Evolutionary conservation across 2,113 vertebrate genomes (phyloP).

Genomic region (Triplophysa dalaica): DNA sequence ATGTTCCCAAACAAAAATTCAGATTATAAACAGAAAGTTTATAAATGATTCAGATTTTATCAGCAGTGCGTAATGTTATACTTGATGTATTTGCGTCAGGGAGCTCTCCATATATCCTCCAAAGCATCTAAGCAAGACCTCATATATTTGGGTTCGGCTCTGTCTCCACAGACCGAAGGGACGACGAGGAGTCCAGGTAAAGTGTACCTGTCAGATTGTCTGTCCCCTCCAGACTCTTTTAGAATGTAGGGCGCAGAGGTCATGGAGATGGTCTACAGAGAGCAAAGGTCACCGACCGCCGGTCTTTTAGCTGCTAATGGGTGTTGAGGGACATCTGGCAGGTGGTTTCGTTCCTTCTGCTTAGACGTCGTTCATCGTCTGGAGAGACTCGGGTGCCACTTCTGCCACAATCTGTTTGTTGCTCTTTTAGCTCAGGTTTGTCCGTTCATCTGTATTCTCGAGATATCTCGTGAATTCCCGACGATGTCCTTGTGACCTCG

Average conservation of each 20-base stretch:
- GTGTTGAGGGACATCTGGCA: constrained; percentile 30
- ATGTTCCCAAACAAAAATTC: background rate
- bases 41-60: no score
- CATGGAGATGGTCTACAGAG: constrained; percentile 3
- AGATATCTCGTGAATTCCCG: background rate
- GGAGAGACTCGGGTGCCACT: background rate
- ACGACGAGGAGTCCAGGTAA: background rate
- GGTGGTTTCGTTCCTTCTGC: constrained; percentile 17
- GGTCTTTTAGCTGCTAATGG: constrained; percentile 25
- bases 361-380: background rate
- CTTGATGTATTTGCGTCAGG: no score
- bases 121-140: background rate
- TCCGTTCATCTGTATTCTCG: constrained; percentile 9
- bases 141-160: background rate
- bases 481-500: constrained; percentile 6
- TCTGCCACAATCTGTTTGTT: constrained; percentile 15
- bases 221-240: constrained; percentile 19
- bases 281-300: constrained; percentile 15
- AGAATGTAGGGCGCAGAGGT: constrained; percentile 3
- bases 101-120: background rate
- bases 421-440: background rate
- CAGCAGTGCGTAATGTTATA: no score
- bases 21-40: no score
- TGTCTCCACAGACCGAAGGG: background rate
- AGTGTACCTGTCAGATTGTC: constrained; percentile 27